A percentile compares a stretch with the other conserved stretches of the same genome.
These are phyloP conservation scores for Mechanitis mazaeus DNA, from an alignment of 2,888 invertebrate species.

Conservation along the genomic window DNA sequence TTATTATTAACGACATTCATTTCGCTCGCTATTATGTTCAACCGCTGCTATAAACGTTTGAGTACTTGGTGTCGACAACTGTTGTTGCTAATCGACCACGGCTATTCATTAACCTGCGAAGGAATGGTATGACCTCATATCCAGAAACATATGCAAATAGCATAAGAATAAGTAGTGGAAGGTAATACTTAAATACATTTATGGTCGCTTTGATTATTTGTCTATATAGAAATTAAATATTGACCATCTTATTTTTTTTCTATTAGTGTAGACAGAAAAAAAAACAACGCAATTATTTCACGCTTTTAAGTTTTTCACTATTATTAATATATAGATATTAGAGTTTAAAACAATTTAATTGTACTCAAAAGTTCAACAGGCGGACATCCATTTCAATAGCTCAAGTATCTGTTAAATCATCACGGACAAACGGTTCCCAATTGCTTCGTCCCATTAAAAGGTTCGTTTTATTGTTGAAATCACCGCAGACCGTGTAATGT, in stretches of 20 bases:
- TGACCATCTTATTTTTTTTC: too few species aligned
- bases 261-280: too few species aligned
- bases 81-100: background rate
- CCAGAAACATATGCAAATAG: too few species aligned
- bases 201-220: too few species aligned
- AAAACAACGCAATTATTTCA: too few species aligned
- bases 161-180: too few species aligned
- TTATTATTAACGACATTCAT: conserved; percentile 20
- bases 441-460: conserved; percentile 43
- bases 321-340: conserved; percentile 6
- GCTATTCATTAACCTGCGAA: conserved; percentile 5
- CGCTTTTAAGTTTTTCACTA: background rate
- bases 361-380: conserved; percentile 18
- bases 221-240: too few species aligned
- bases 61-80: conserved; percentile 20
- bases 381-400: conserved; percentile 32
- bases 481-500: conserved; percentile 34
- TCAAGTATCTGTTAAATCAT: conserved; percentile 37
- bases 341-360: conserved; percentile 17
- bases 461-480: conserved; percentile 37
- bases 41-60: conserved; percentile 20
- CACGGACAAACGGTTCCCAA: conserved; percentile 41
- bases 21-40: conserved; percentile 20
- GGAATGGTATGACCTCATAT: too few species aligned
- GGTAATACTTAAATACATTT: too few species aligned